These are phyloP conservation scores for Petrolisthes cinctipes DNA, from an alignment of 2,888 invertebrate genomes.

Conservation along the genomic window DNA sequence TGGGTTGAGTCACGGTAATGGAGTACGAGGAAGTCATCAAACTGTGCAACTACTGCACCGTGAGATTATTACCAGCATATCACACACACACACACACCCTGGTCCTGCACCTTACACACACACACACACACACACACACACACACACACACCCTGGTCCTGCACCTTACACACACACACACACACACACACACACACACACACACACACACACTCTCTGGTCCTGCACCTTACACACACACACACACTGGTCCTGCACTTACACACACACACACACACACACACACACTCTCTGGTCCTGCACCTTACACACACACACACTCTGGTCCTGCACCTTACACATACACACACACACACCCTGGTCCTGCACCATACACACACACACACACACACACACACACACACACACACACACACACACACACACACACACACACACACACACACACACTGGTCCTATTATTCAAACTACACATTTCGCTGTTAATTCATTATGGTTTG, in stretches of 20 bases:
- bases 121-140: too few relatives aligned
- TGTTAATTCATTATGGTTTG: too few relatives aligned
- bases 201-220: not conserved
- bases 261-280: slow-evolving; percentile 12
- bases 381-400: not conserved
- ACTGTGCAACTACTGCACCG: not conserved
- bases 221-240: not conserved
- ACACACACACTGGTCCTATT: not conserved
- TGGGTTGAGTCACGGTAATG: too few relatives aligned
- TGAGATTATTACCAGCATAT: not conserved
- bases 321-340: not conserved
- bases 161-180: not conserved
- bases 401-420: slow-evolving; percentile 23
- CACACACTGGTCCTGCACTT: not conserved
- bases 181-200: not conserved
- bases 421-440: not conserved
- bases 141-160: too few relatives aligned
- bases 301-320: slow-evolving; percentile 1
- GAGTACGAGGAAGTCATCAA: too few relatives aligned
- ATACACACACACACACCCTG: not conserved
- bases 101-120: too few relatives aligned
- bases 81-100: not conserved
- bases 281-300: slow-evolving; percentile 4
- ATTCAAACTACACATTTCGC: not conserved
- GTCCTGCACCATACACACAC: not conserved